phyloP scores from a whole-genome alignment of 2,113 vertebrate species.

The Camelus bactrianus region DNA sequence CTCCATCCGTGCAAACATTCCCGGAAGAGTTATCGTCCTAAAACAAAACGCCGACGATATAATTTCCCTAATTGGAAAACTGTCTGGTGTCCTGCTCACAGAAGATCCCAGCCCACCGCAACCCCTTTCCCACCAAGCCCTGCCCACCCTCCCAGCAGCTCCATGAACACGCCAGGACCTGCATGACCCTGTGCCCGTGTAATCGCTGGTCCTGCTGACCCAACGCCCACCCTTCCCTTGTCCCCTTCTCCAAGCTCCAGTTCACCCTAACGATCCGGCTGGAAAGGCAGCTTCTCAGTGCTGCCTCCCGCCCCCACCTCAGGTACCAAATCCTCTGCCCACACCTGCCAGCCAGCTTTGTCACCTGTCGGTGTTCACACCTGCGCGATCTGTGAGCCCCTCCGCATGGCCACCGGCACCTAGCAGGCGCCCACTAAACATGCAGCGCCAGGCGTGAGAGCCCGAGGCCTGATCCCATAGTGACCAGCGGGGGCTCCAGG shows the following conservation, averaged over 20 bases:
- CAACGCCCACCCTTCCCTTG: fast-evolving
- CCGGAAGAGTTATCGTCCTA: not conserved
- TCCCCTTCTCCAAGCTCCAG: not conserved
- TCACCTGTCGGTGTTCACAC: fast-evolving
- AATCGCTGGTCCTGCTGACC: fast-evolving
- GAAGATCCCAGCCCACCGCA: not conserved
- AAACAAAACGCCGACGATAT: fast-evolving
- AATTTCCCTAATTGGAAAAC: not conserved
- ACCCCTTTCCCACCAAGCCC: fast-evolving
- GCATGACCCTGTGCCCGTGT: not conserved
- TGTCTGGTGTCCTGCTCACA: too few species aligned
- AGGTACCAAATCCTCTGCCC: fast-evolving
- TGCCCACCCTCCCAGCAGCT: not conserved
- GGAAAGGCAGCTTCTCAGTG: fast-evolving
- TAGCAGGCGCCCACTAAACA: not conserved
- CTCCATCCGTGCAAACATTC: too few species aligned
- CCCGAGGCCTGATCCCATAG: fast-evolving
- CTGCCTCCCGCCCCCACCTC: not conserved
- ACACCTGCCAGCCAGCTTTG: fast-evolving
- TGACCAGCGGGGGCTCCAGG: not conserved
- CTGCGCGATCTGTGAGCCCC: not conserved
- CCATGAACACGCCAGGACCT: not conserved
- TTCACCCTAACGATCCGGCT: fast-evolving
- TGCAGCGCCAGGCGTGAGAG: too few species aligned
- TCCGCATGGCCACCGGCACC: fast-evolving